Evolutionary conservation across 2,888 invertebrate species (phyloP).

Genomic region (Gasteruption jaculator): DNA sequence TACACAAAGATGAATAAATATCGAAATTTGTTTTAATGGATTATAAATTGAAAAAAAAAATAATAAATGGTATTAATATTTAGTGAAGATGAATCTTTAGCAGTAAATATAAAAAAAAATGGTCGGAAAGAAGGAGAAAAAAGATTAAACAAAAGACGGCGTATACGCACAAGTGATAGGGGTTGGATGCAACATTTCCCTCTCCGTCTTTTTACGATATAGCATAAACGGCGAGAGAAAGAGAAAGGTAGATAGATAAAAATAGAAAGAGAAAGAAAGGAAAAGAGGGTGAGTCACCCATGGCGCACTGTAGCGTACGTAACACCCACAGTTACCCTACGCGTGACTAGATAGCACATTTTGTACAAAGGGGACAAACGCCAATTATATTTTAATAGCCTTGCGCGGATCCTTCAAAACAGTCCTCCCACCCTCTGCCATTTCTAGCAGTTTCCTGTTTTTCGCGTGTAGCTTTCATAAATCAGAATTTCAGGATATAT

Average conservation of each 20-base stretch:
- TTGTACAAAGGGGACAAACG: constrained; percentile 48
- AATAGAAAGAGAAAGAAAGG: constrained; percentile 23
- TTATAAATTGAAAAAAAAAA: too few relatives aligned
- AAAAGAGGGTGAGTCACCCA: constrained; percentile 47
- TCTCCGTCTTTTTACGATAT: too few relatives aligned
- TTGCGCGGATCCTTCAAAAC: too few relatives aligned
- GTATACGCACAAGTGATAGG: constrained; percentile 37
- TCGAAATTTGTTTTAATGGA: too few relatives aligned
- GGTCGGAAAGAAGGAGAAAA: constrained; percentile 15
- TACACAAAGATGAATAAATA: too few relatives aligned
- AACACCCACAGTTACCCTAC: constrained; percentile 46
- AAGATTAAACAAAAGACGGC: constrained; percentile 17
- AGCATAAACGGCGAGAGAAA: too few relatives aligned
- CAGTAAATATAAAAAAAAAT: too few relatives aligned
- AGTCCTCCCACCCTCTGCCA: neutral
- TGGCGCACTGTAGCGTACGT: constrained; percentile 46
- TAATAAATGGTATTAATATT: too few relatives aligned
- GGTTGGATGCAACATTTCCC: constrained; percentile 36
- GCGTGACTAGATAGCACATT: constrained; percentile 50
- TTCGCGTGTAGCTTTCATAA: neutral
- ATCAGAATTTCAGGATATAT: too few relatives aligned
- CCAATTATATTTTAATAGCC: constrained; percentile 51
- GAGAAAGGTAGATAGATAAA: too few relatives aligned
- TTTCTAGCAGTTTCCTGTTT: constrained; percentile 7
- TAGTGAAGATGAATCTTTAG: too few relatives aligned